Percentiles rank a stretch among this genome's conserved stretches.
Conservation (phyloP, 2,888 invertebrate genomes). For the Andrena bucephala region DNA sequence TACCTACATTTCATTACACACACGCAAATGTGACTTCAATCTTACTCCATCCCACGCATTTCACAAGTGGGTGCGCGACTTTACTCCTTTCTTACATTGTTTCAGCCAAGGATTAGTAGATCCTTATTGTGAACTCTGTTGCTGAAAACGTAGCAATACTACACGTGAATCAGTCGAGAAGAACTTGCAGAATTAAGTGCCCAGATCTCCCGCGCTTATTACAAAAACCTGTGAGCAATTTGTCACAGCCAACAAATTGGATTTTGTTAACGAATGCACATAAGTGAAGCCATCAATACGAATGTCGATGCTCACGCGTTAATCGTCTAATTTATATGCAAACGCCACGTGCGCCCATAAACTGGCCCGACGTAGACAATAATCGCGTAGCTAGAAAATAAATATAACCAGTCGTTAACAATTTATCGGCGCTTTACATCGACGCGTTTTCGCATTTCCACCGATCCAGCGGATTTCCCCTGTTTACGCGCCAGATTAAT, state of each 20-base stretch:
- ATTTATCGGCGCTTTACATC: conserved; percentile 25
- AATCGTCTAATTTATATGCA: conserved; percentile 58
- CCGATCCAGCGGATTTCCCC: not conserved
- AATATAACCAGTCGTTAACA: conserved; percentile 23
- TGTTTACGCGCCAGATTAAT: not conserved
- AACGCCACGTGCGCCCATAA: conserved; percentile 28
- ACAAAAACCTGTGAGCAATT: not conserved
- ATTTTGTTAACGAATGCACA: conserved; percentile 27
- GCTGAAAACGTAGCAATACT: too few relatives aligned
- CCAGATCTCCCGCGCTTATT: not conserved
- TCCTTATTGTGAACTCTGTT: too few relatives aligned
- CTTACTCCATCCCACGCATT: not conserved
- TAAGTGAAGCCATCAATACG: conserved; percentile 33
- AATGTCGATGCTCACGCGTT: conserved; percentile 29
- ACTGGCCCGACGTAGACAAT: conserved; percentile 32
- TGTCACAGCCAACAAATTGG: conserved; percentile 29
- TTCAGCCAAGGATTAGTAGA: too few relatives aligned
- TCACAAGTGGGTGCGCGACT: not conserved
- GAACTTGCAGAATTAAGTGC: not conserved
- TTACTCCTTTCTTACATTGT: not conserved
- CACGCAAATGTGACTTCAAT: not conserved
- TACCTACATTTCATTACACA: not conserved
- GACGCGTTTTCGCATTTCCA: not conserved
- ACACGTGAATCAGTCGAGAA: not conserved
- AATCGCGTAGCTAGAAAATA: conserved; percentile 37